phyloP scores from a whole-genome alignment of 2,888 invertebrate genomes.

The Melanotus villosus region DNA sequence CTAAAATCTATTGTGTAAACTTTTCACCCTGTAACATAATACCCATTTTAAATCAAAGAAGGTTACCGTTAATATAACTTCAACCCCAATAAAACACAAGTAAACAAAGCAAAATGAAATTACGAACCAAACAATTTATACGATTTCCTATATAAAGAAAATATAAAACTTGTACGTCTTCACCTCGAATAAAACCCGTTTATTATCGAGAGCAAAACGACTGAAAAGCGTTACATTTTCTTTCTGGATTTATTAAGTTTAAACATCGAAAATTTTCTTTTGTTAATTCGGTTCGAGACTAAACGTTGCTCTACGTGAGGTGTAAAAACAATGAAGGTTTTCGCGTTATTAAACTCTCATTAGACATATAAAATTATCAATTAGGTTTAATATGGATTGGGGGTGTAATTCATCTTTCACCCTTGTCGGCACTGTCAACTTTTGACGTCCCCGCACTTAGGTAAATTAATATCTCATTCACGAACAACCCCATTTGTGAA shows the following conservation, averaged over 20 bases:
- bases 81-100: too few relatives aligned
- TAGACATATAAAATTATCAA: conserved; percentile 3
- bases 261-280: too few relatives aligned
- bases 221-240: neutral
- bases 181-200: conserved; percentile 6
- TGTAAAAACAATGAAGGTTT: too few relatives aligned
- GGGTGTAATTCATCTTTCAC: conserved; percentile 9
- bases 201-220: neutral
- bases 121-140: neutral
- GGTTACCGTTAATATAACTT: too few relatives aligned
- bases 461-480: conserved; percentile 35
- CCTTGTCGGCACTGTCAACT: conserved; percentile 13
- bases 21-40: too few relatives aligned
- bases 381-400: neutral
- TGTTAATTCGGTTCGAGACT: neutral
- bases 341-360: neutral
- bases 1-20: too few relatives aligned
- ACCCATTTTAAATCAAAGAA: too few relatives aligned
- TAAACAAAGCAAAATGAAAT: conserved; percentile 3
- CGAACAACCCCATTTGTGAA: conserved; percentile 10
- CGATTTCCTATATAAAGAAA: conserved; percentile 5
- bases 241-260: neutral
- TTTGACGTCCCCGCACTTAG: conserved; percentile 25
- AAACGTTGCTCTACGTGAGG: too few relatives aligned
- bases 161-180: conserved; percentile 4